Evolutionary conservation across 2,113 vertebrate species (phyloP), one percentile per base, ranked within the genome.

Genomic region (Lichenostomus cassidix): DNA sequence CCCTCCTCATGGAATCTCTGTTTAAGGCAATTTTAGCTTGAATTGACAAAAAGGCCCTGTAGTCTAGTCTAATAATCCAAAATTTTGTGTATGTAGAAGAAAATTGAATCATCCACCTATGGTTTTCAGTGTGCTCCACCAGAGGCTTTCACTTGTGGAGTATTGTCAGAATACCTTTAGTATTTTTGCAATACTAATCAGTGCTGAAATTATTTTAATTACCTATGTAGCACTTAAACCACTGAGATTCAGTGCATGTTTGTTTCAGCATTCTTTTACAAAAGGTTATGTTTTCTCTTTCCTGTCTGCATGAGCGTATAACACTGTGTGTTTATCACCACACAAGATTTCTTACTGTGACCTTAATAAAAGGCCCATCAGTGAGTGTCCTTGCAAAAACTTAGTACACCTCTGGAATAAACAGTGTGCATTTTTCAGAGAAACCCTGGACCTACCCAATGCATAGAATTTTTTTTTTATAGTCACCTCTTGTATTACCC

Each of bases 291-390:
- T 63, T 91, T 92, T 94, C 80, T 83, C 60, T 88, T 90, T 92
- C 73, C 82, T 28, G 19, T 81, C 52, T 90, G 49, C 52, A 59
- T 65, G 64, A 85, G 76, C 47, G 65, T 82, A 80, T 83, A 95
- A 73, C n/a, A 67, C 58, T 94, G 83, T 46, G 58, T 88, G 46
- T 94, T 96, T 96, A 94, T 77, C 65, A 80, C 52, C 62, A 31
- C n/a, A 52, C 24, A 90, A 42, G 63, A 74, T 90, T 96, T 96
- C 87, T 94, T 94, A 62, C 77, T 60, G 41, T 96, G 84, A 90
- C 95, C 92, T 94, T 94, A 94, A 95, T 94, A 96, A 92, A 95
- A 92, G 73, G 47, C 47, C 74, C 68, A 83, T 96, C 78, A 92
- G 58, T 55, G 53, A 92, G 39, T 74, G 82, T 87, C 91, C 85